Evolutionary conservation across 1,140 invertebrate species (phyloP).

Genomic region (Zophobas atratus): DNA sequence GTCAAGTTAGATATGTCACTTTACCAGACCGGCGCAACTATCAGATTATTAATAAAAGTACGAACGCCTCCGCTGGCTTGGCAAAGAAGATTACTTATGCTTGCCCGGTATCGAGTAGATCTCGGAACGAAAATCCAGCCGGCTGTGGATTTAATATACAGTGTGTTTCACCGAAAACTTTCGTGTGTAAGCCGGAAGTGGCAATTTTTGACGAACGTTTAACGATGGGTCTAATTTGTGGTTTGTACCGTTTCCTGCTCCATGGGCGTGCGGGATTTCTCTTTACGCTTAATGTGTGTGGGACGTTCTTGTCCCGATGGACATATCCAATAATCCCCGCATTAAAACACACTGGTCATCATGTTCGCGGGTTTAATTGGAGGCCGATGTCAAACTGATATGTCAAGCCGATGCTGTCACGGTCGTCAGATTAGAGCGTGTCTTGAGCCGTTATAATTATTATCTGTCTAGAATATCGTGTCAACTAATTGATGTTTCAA

Average conservation of each 20-base stretch:
- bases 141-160: too few relatives aligned
- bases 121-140: too few relatives aligned
- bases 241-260: too few relatives aligned
- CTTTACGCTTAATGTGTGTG: background rate
- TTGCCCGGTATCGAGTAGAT: too few relatives aligned
- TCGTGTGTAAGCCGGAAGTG: too few relatives aligned
- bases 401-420: slow-evolving; percentile 51
- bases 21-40: slow-evolving; percentile 5
- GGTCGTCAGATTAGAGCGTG: slow-evolving; percentile 51
- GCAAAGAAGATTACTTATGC: too few relatives aligned
- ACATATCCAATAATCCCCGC: slow-evolving; percentile 40
- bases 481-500: slow-evolving; percentile 50
- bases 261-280: background rate
- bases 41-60: slow-evolving; percentile 13
- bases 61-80: background rate
- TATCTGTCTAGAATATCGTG: slow-evolving; percentile 47
- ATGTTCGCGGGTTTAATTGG: slow-evolving; percentile 55
- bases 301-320: slow-evolving; percentile 19
- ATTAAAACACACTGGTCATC: slow-evolving; percentile 33
- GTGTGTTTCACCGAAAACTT: too few relatives aligned
- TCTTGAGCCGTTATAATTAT: slow-evolving; percentile 46
- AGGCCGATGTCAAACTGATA: slow-evolving; percentile 50
- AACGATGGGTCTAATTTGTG: too few relatives aligned
- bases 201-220: too few relatives aligned
- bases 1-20: slow-evolving; percentile 34